Conservation (phyloP, 2,797 vertebrate species). For the Hapalemur alaotrensis region DNA sequence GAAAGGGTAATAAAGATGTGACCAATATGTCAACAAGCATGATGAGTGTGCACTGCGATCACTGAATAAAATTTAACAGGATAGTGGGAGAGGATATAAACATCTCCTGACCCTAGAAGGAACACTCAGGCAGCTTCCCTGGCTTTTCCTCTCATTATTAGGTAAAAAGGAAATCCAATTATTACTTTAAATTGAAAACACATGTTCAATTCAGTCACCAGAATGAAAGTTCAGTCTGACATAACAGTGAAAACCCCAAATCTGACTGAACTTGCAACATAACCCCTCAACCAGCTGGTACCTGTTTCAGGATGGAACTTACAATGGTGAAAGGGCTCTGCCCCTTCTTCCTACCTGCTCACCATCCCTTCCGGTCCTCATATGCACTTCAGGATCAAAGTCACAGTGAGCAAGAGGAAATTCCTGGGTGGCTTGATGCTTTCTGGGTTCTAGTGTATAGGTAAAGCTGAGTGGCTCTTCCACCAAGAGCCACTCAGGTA, state of each 20-base stretch:
- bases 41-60: background rate
- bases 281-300: background rate
- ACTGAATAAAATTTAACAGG: background rate
- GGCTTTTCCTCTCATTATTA: background rate
- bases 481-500: background rate
- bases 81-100: background rate
- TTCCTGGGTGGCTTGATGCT: background rate
- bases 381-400: background rate
- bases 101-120: background rate
- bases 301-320: background rate
- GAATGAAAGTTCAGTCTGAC: conserved; percentile 28
- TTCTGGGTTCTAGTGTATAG: background rate
- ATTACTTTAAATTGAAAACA: conserved; percentile 33
- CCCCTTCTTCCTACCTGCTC: background rate
- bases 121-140: background rate
- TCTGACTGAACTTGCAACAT: background rate
- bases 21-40: background rate
- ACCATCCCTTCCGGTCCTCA: background rate
- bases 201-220: background rate
- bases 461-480: background rate
- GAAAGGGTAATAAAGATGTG: background rate
- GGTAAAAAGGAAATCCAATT: background rate
- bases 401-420: background rate
- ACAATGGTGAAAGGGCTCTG: background rate
- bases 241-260: conserved; percentile 6